phyloP scores from a whole-genome alignment of 2,113 vertebrate species.

The Engraulis encrasicolus region DNA sequence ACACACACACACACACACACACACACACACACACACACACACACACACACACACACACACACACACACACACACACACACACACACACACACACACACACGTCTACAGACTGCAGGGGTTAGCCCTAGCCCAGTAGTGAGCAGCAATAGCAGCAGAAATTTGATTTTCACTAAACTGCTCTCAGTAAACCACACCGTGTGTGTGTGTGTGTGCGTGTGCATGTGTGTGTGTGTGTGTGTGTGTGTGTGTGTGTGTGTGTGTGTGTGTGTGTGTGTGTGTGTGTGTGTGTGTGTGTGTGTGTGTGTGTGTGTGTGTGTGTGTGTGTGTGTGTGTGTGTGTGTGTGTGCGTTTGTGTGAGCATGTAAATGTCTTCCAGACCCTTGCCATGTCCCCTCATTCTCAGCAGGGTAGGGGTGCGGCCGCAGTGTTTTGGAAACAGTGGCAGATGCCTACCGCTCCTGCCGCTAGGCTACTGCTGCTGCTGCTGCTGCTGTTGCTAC shows the following conservation, averaged over 20 bases:
- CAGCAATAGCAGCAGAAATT: neutral
- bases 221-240: no score
- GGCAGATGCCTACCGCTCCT: neutral
- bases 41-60: neutral
- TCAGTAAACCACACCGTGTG: neutral
- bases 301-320: no score
- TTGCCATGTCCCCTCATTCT: neutral
- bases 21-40: neutral
- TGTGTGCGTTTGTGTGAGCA: no score
- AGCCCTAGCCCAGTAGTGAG: neutral
- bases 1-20: neutral
- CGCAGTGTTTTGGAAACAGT: constrained; percentile 16
- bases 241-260: no score
- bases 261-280: no score
- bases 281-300: no score
- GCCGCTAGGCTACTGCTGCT: no score
- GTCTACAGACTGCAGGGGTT: no score
- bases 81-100: neutral
- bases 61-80: neutral
- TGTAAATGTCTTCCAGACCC: constrained; percentile 14
- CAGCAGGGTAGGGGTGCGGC: neutral
- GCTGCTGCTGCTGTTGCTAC: no score
- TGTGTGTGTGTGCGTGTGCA: no score
- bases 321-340: no score
- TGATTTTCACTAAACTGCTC: constrained; percentile 11